Evolutionary conservation across 1,140 invertebrate species (phyloP).

Genomic region (Acromyrmex charruanus): DNA sequence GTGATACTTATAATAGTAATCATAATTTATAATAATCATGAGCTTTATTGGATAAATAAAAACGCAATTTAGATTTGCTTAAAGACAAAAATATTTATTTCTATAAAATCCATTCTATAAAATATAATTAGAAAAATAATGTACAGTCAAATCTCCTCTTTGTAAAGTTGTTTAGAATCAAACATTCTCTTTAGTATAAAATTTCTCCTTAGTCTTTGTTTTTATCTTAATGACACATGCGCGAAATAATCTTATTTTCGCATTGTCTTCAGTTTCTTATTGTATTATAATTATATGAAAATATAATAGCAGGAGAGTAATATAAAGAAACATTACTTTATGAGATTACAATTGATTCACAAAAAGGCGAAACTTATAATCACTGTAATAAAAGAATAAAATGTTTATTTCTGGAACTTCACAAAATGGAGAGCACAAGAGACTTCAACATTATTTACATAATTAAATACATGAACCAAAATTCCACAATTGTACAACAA

Average conservation of each 20-base stretch:
- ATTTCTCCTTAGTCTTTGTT: neutral
- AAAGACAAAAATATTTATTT: constrained; percentile 58
- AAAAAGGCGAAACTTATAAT: neutral
- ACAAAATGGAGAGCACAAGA: neutral
- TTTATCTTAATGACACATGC: neutral
- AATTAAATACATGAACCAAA: constrained; percentile 28
- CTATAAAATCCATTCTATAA: constrained; percentile 38
- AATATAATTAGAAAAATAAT: constrained; percentile 40
- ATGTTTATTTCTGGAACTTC: neutral
- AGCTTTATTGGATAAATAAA: constrained; percentile 56
- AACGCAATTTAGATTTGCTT: constrained; percentile 48
- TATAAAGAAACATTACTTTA: neutral
- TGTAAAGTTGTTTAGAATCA: neutral
- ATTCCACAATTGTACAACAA: constrained; percentile 1
- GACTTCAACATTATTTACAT: constrained; percentile 47
- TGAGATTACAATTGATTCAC: constrained; percentile 1
- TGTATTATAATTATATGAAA: neutral
- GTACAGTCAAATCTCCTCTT: neutral
- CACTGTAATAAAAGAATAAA: neutral
- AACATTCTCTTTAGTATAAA: neutral
- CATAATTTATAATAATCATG: neutral
- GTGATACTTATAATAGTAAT: neutral
- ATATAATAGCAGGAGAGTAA: neutral
- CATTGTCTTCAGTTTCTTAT: neutral
- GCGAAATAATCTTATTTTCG: neutral